phyloP scores from a whole-genome alignment of 2,888 invertebrate genomes.

The Dichetophora obliterata region DNA sequence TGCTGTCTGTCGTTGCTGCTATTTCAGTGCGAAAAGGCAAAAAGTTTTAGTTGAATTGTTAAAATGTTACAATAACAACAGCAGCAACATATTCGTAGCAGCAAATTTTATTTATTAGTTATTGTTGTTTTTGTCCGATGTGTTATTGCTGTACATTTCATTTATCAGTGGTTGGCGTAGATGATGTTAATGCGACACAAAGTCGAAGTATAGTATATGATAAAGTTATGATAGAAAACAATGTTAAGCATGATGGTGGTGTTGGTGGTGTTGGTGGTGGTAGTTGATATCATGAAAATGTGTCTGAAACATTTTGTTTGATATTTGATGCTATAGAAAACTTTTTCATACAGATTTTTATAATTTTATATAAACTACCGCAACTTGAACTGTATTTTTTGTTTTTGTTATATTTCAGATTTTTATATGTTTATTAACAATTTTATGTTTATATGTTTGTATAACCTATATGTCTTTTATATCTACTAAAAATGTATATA shows the following conservation, averaged over 20 bases:
- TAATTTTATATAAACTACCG: too few relatives aligned
- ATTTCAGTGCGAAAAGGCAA: conserved; percentile 6
- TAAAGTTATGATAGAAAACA: neutral
- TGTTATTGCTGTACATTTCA: conserved; percentile 41
- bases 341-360: too few relatives aligned
- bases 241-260: neutral
- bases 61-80: conserved; percentile 11
- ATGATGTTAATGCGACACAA: conserved; percentile 25
- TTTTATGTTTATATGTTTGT: too few relatives aligned
- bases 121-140: conserved; percentile 11
- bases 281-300: neutral
- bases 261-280: neutral
- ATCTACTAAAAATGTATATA: too few relatives aligned
- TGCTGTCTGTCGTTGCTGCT: neutral
- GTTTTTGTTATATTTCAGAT: too few relatives aligned
- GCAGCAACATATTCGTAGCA: neutral
- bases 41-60: neutral
- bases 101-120: conserved; percentile 8
- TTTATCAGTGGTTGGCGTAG: neutral
- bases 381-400: too few relatives aligned
- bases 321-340: too few relatives aligned
- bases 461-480: too few relatives aligned
- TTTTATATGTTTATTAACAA: too few relatives aligned
- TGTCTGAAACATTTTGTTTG: too few relatives aligned
- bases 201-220: conserved; percentile 8